Evolutionary conservation across 2,797 vertebrate genomes (phyloP), one percentile per base, ranked within the genome.

Genomic region (Crenichthys baileyi): DNA sequence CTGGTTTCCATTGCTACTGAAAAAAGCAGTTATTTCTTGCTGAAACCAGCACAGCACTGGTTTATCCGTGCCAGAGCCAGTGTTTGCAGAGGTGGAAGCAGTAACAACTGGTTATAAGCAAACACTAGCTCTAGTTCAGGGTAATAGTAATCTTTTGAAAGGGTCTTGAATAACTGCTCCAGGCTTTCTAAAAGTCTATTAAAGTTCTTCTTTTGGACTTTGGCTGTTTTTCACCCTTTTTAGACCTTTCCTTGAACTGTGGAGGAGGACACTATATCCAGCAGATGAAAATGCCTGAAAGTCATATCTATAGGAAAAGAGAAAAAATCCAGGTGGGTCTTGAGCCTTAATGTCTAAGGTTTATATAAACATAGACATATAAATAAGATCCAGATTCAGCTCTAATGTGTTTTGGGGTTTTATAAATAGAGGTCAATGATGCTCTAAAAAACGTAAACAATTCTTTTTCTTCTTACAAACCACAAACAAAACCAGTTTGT

Each of bases 401-500:
- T 68, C 5, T 46, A n/a, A 22, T 13, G 2, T 24, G 13, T 68
- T 58, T 26, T 48, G 2, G 13, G 9, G 9, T 13, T 68, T 68
- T n/a, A 20, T 44, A 68, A 68, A 44, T 24, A 13, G 31, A 16
- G 29, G 20, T 24, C 24, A 56, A 1, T 22, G 12, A 68, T 44
- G 1, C 9, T n/a, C 5, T 68, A 41, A 13, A n/a, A 58, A 58
- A 13, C 5, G 2, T 24, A 7, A n/a, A 58, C 7, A 58, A 4
- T 58, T n/a, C 24, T n/a, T 22, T 41, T 44, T 44, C n/a, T 46
- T 68, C 5, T 83, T 46, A 79, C 20, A 70, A 58, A 55, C 46
- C 31, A 75, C 9, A 81, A 76, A 72, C 75, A 78, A 70, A 29
- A 18, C n/a, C 39, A n/a, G 29, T 46, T 68, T 46, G 5, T 55